Evolutionary conservation across 2,888 invertebrate genomes (phyloP), one percentile per base, ranked within the genome.

Genomic region (Athalia rosae): DNA sequence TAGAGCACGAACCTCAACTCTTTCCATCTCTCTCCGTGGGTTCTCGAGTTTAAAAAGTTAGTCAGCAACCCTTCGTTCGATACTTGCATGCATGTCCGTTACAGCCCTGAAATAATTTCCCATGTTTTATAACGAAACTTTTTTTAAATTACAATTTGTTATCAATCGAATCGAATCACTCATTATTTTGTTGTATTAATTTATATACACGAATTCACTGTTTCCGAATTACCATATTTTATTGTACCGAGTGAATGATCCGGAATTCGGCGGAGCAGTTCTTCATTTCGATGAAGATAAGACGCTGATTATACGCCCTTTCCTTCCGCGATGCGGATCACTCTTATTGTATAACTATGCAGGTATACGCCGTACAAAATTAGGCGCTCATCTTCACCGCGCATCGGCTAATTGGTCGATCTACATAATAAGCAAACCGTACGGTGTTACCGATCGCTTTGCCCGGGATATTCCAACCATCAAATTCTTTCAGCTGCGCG

Each of bases 351-450:
- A 28, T 28, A 28, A 28, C 28, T 28, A 28, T 28, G 28, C 28
- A 28, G 28, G 28, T 28, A n/a, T n/a, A 28, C 15, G 11, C 61
- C 15, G 61, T 61, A 4, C 61, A 13, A 45, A 74, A 74, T 74
- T 28, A 61, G 47, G 8, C 48, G 28, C 74, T 62, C 48, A 74
- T 53, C 67, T 47, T 15, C 41, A 47, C 28, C 47, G 13, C 41
- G 48, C 8, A 74, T 74, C 62, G 5, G 48, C 47, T 74, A 74
- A 74, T 74, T 74, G 62, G 61, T 41, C 62, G 74, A 74, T 74
- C 61, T 74, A 62, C 62, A 74, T 74, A 62, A 74, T 62, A 59
- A 50, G n/a, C 74, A 28, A 28, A 28, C 28, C 28, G 28, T 28
- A 28, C 28, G 28, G 28, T 28, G 28, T 28, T 28, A 28, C 28